These are phyloP conservation scores for Hartigia nigra DNA, from an alignment of 2,888 invertebrate species.

Conservation along the genomic window DNA sequence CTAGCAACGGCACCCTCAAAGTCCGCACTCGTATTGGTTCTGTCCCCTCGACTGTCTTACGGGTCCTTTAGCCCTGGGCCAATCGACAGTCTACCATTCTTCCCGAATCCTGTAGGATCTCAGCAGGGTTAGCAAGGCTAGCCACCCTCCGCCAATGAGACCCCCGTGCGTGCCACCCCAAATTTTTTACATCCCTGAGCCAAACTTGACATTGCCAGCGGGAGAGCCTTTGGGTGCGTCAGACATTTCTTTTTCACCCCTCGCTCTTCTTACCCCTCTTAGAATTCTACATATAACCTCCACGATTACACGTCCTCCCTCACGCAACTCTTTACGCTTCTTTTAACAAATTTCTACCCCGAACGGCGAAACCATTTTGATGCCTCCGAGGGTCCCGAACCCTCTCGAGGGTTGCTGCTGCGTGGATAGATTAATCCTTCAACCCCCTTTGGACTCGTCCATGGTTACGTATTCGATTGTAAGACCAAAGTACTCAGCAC, in stretches of 20 bases:
- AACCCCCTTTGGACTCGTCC: conserved; percentile 5
- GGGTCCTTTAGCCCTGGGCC: conserved; percentile 12
- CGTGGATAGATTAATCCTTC: conserved; percentile 13
- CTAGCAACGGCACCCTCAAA: conserved; percentile 61
- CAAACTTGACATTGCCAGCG: conserved; percentile 7
- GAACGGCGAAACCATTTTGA: conserved; percentile 2
- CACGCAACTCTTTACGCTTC: background rate
- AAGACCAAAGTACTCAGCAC: conserved; percentile 12
- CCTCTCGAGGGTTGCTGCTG: conserved; percentile 1
- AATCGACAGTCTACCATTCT: conserved; percentile 2
- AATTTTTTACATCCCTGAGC: background rate
- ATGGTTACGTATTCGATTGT: conserved; percentile 17
- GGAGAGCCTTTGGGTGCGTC: background rate
- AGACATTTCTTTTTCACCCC: background rate
- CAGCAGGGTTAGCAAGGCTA: background rate
- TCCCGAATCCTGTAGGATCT: conserved; percentile 1
- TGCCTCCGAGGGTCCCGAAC: background rate
- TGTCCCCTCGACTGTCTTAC: conserved; percentile 34
- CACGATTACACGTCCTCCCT: background rate
- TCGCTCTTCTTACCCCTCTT: background rate
- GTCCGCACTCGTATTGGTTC: conserved; percentile 59
- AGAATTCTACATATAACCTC: background rate
- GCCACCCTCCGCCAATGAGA: conserved; percentile 13
- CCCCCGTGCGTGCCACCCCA: conserved; percentile 15
- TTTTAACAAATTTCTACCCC: conserved; percentile 1